Conservation (phyloP, 1,140 invertebrate species). For the Meteorus sp. region DNA sequence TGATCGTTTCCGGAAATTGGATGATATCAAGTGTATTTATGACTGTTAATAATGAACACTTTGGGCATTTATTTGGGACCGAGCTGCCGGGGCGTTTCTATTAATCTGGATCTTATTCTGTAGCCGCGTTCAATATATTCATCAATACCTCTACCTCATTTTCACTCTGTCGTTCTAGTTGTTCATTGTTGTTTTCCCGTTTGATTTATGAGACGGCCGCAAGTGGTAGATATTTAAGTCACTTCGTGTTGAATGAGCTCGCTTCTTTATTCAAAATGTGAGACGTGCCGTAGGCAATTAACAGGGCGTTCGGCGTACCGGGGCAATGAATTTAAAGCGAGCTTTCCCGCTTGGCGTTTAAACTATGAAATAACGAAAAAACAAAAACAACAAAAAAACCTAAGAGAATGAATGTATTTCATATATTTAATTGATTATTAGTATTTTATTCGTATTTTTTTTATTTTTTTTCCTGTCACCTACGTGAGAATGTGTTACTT, state of each 20-base stretch:
- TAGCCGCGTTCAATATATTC: background rate
- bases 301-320: slow-evolving; percentile 54
- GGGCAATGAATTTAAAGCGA: slow-evolving; percentile 49
- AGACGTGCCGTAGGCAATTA: slow-evolving; percentile 33
- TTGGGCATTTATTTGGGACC: slow-evolving; percentile 50
- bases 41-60: slow-evolving; percentile 52
- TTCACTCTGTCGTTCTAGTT: background rate
- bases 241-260: slow-evolving; percentile 28
- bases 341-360: slow-evolving; percentile 48
- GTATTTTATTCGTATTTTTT: slow-evolving; percentile 21
- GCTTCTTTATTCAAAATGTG: slow-evolving; percentile 15
- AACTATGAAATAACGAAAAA: slow-evolving; percentile 55
- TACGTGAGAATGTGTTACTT: slow-evolving; percentile 46
- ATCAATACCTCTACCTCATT: background rate
- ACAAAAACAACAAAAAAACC: slow-evolving; percentile 35
- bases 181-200: background rate
- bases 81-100: slow-evolving; percentile 37
- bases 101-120: background rate
- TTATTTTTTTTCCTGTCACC: slow-evolving; percentile 42
- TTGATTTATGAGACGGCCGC: slow-evolving; percentile 6
- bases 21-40: slow-evolving; percentile 35
- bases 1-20: too few species aligned
- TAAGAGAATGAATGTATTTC: slow-evolving; percentile 53
- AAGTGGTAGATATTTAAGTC: slow-evolving; percentile 45
- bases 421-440: slow-evolving; percentile 36